phyloP scores from a whole-genome alignment of 2,113 vertebrate genomes.

The Hystrix brachyura region DNA sequence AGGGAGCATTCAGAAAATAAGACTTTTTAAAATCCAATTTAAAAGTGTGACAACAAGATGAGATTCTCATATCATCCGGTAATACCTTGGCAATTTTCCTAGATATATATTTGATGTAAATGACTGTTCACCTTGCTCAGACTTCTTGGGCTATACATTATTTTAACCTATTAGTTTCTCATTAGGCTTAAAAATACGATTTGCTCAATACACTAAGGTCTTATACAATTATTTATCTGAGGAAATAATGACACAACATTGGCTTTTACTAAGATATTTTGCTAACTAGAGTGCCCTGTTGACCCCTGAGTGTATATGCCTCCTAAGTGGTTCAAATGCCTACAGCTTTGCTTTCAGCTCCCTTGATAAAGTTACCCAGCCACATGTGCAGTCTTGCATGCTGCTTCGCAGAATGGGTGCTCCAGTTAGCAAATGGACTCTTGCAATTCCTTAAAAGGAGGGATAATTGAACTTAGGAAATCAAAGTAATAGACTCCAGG shows the following conservation, averaged over 20 bases:
- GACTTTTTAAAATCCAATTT: neutral
- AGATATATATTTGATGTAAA: neutral
- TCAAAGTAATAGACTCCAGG: neutral
- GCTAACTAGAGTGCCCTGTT: neutral
- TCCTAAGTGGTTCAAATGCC: neutral
- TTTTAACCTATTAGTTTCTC: constrained; percentile 3
- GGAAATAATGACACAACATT: neutral
- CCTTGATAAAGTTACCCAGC: too few relatives aligned
- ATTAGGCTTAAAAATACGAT: neutral
- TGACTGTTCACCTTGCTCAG: neutral
- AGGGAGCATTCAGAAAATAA: neutral
- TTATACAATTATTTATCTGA: neutral
- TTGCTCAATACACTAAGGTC: neutral
- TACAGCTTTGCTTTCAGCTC: accelerated
- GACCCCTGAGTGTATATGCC: accelerated
- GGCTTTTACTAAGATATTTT: neutral
- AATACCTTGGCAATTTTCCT: neutral
- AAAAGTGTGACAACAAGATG: neutral
- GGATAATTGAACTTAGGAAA: neutral
- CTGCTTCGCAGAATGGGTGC: neutral
- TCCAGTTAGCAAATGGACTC: accelerated
- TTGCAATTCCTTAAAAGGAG: neutral
- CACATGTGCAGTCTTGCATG: neutral
- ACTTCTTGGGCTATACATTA: neutral
- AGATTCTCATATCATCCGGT: neutral